A percentile compares a stretch with the other conserved stretches of the same genome.
phyloP scores from a whole-genome alignment of 2,797 vertebrate genomes.

The Poeciliopsis paucimaculata region DNA sequence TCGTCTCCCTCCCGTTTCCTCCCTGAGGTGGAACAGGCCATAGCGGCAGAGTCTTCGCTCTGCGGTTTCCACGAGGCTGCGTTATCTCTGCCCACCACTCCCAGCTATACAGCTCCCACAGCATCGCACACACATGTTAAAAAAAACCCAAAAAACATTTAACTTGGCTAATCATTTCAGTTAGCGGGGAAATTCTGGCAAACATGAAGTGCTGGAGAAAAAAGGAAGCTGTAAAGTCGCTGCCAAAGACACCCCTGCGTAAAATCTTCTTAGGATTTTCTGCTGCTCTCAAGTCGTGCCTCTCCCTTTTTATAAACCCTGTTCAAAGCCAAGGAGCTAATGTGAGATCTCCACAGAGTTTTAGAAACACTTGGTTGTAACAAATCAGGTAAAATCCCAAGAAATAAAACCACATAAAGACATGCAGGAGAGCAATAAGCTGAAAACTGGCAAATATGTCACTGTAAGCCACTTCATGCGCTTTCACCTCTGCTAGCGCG shows the following conservation, averaged over 20 bases:
- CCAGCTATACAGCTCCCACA: constrained; percentile 54
- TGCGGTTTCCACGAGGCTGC: constrained; percentile 48
- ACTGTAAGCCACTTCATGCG: constrained; percentile 18
- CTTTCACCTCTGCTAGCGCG: constrained; percentile 18
- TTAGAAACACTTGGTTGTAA: constrained; percentile 25
- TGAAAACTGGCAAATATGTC: constrained; percentile 15
- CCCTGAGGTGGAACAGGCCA: constrained; percentile 66
- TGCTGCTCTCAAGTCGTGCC: constrained; percentile 48
- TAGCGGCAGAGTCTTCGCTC: constrained; percentile 59
- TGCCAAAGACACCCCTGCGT: constrained; percentile 60
- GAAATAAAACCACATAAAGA: constrained; percentile 13
- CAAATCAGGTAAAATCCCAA: constrained; percentile 26
- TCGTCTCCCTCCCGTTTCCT: constrained; percentile 63
- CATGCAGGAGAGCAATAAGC: constrained; percentile 1
- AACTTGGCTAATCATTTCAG: constrained; percentile 66
- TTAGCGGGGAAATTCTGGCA: constrained; percentile 54
- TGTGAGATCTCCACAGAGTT: constrained; percentile 39
- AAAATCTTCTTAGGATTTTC: constrained; percentile 62
- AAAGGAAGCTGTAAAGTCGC: constrained; percentile 35
- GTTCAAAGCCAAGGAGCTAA: constrained; percentile 62
- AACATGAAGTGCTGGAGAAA: constrained; percentile 31
- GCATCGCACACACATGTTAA: constrained; percentile 18
- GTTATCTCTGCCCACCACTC: constrained; percentile 72
- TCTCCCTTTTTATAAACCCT: constrained; percentile 52
- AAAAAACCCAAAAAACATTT: constrained; percentile 18